phyloP scores from a whole-genome alignment of 2,888 invertebrate genomes.

The Stratiomys singularior region DNA sequence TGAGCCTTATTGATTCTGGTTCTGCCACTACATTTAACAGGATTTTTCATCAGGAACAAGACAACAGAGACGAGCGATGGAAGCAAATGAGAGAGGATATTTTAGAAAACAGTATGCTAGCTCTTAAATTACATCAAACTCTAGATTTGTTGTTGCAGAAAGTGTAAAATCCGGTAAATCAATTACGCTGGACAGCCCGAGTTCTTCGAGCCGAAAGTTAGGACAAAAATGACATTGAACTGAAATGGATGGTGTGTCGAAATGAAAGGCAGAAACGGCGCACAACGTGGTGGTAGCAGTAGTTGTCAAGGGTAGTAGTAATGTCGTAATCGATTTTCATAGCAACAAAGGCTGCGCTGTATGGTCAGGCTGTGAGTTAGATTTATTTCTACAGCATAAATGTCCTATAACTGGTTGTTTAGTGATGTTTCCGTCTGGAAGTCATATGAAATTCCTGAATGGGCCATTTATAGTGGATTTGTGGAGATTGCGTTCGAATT shows the following conservation, averaged over 20 bases:
- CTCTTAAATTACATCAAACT: slow-evolving; percentile 30
- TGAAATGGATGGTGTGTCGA: slow-evolving; percentile 5
- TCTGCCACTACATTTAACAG: slow-evolving; percentile 20
- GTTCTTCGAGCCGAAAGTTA: too few species aligned
- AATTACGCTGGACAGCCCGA: not conserved
- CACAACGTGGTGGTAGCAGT: not conserved
- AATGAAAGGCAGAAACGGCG: not conserved
- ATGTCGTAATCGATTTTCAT: slow-evolving; percentile 1
- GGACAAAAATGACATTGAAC: slow-evolving; percentile 20
- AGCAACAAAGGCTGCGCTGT: too few species aligned
- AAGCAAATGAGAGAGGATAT: too few species aligned
- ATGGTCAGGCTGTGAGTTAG: too few species aligned
- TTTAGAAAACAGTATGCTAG: not conserved
- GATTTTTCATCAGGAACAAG: not conserved
- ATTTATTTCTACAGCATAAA: too few species aligned
- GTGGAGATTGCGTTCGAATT: too few species aligned
- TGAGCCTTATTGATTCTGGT: slow-evolving; percentile 32
- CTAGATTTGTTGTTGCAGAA: not conserved
- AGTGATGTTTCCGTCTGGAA: too few species aligned
- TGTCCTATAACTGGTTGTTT: too few species aligned
- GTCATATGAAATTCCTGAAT: too few species aligned
- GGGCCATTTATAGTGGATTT: too few species aligned
- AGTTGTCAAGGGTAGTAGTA: too few species aligned
- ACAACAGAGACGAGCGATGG: too few species aligned
- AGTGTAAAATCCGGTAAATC: slow-evolving; percentile 33